Evolutionary conservation across 2,113 vertebrate genomes (phyloP), one percentile per base, ranked within the genome.

Genomic region (Tychaedon coryphoeus): DNA sequence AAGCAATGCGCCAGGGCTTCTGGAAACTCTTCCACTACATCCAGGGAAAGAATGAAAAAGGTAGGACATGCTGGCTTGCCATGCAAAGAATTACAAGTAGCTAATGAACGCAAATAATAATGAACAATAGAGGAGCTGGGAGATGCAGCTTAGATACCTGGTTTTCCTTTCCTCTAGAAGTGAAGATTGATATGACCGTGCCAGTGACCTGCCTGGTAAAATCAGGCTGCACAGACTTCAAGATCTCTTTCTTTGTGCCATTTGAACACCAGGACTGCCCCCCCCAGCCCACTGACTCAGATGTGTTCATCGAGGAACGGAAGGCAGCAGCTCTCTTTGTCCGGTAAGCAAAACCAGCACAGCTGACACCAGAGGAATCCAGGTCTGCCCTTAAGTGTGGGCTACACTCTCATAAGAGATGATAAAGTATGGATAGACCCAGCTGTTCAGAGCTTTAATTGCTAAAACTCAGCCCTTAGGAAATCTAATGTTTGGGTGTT

Each of bases 121-220:
- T 10, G 19, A 18, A 6, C 5, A 77, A 16, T 14, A 77, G 10
- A 66, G 7, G 5, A 72, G 24, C 14, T 57, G 10, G 0, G 2
- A 23, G 2, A 51, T 6, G 5, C 14, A 14, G 23, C n/a, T 80
- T 8, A 9, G 6, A 70, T 5, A 9, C 17, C 3, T 31, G 43
- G 20, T 45, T 22, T 24, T 13, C 28, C 50, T 42, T 40, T 56
- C 14, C 36, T 56, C 72, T 88, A 99, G 98, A 98, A 93, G 89
- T 75, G 11, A 98, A 98, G 69, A 98, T 99, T 69, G 98, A 98
- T 36, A 98, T 99, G 98, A 98, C 99, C 1, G 97, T 98, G 14
- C 98, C 98, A 0, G 98, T 98, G 92, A 97, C 98, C 1, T 98
- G 98, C 76, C 94, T 96, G 31, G 93, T 98, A 72, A 97, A 97